Evolutionary conservation across 1,140 invertebrate genomes (phyloP).

Genomic region (Mycetomoellerius zeteki): DNA sequence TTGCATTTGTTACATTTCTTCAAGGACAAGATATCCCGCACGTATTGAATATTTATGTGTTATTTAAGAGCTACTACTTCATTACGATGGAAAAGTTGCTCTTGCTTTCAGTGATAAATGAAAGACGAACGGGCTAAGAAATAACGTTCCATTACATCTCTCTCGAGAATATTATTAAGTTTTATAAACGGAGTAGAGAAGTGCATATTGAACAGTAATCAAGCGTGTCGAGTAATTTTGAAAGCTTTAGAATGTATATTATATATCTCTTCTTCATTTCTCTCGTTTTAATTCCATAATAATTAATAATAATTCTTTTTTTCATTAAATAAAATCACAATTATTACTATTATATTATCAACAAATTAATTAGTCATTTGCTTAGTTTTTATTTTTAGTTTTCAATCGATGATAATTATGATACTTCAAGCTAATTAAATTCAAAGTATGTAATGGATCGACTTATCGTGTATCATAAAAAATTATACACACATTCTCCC

Average conservation of each 20-base stretch:
- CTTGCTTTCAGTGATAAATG: slow-evolving; percentile 27
- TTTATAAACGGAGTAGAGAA: not conserved
- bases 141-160: not conserved
- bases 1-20: not conserved
- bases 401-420: not conserved
- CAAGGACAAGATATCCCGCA: slow-evolving; percentile 3
- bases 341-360: slow-evolving; percentile 4
- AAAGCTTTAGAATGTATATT: not conserved
- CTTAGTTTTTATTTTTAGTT: not conserved
- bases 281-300: not conserved
- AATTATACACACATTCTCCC: not conserved
- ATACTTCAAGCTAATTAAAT: not conserved
- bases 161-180: not conserved
- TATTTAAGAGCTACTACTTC: not conserved
- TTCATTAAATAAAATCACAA: not conserved
- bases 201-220: not conserved
- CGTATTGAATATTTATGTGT: slow-evolving; percentile 36
- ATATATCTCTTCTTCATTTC: not conserved
- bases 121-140: not conserved
- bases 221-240: not conserved
- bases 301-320: slow-evolving; percentile 2
- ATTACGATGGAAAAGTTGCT: not conserved
- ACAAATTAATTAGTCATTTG: not conserved
- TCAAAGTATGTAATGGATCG: not conserved
- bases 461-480: not conserved